phyloP scores from a whole-genome alignment of 2,797 vertebrate species.

The Falco peregrinus region DNA sequence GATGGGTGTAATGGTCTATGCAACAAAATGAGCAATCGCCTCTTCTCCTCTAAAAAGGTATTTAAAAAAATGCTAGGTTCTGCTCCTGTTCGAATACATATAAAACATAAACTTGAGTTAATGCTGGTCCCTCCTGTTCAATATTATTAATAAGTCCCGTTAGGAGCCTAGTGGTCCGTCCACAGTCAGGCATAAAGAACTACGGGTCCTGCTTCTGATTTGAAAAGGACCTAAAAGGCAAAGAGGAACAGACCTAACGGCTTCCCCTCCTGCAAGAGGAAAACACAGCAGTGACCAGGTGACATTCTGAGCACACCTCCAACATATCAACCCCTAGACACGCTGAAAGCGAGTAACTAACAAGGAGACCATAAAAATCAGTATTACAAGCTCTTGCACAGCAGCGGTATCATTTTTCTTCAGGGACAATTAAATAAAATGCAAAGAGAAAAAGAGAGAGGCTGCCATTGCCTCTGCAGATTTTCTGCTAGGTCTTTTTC shows the following conservation, averaged over 20 bases:
- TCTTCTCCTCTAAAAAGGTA: background rate
- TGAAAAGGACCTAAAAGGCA: background rate
- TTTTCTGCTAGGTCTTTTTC: background rate
- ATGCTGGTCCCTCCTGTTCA: background rate
- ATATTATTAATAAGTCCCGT: background rate
- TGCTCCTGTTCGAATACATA: background rate
- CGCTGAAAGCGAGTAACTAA: background rate
- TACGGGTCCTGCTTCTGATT: background rate
- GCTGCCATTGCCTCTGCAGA: background rate
- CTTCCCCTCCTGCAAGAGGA: background rate
- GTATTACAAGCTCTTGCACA: background rate
- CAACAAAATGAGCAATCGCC: background rate
- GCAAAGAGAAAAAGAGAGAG: background rate
- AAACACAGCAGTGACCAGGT: background rate
- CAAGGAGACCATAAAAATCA: background rate
- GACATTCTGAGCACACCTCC: background rate
- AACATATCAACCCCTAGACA: accelerated
- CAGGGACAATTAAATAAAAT: background rate
- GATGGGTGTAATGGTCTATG: background rate
- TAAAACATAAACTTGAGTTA: accelerated
- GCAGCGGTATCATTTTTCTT: background rate
- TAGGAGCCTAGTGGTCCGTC: background rate
- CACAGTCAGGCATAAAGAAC: accelerated
- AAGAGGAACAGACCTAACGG: background rate
- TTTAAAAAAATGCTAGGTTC: background rate